Conservation (phyloP, 2,113 vertebrate genomes). For the Kobus ellipsiprymnus region DNA sequence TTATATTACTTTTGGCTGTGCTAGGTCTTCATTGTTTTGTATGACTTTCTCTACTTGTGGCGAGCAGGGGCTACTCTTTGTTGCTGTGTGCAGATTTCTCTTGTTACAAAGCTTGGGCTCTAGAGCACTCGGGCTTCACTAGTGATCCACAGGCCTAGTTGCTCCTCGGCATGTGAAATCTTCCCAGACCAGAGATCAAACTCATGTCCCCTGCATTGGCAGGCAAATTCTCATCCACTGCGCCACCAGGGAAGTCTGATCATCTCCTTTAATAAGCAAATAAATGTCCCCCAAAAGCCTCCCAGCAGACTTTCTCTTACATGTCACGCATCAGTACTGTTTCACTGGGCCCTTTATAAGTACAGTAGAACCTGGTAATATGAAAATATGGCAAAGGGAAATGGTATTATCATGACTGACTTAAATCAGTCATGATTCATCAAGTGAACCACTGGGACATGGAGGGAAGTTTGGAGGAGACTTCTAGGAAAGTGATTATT, state of each 20-base stretch:
- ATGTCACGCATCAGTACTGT: neutral
- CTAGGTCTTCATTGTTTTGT: neutral
- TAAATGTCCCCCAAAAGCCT: neutral
- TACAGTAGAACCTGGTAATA: neutral
- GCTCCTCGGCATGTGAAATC: neutral
- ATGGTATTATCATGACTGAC: neutral
- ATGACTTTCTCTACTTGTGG: neutral
- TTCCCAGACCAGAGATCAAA: neutral
- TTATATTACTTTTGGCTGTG: neutral
- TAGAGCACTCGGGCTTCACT: rapidly evolving
- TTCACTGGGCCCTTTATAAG: neutral
- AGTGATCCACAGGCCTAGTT: neutral
- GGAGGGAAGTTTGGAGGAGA: neutral
- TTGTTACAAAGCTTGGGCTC: rapidly evolving
- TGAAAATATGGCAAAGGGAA: neutral
- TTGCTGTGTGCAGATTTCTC: neutral
- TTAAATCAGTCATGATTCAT: neutral
- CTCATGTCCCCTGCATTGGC: neutral
- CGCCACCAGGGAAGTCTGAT: neutral
- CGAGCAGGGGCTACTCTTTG: neutral
- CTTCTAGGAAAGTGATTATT: neutral
- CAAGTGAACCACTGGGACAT: neutral
- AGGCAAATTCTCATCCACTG: neutral
- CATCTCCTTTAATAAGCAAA: neutral
- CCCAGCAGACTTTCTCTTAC: neutral